These are phyloP conservation scores for Drosophila neutralis DNA, from an alignment of 2,888 invertebrate species.

Conservation along the genomic window DNA sequence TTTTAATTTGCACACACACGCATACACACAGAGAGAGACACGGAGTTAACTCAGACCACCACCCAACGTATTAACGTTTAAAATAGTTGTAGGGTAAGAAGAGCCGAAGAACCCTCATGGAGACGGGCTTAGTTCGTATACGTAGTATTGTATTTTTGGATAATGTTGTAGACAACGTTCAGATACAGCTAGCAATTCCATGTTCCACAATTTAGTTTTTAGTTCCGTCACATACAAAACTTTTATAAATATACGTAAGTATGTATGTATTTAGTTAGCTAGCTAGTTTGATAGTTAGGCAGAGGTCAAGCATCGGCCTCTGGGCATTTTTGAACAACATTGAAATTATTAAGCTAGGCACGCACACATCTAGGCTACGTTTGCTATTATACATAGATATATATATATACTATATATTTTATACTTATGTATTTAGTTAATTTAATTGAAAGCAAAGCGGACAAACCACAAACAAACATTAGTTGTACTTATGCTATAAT, in stretches of 20 bases:
- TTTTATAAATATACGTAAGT: neutral
- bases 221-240: conserved; percentile 27
- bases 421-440: conserved; percentile 46
- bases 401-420: neutral
- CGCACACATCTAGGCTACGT: conserved; percentile 46
- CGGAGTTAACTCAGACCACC: conserved; percentile 60
- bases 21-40: conserved; percentile 20
- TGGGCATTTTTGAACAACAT: conserved; percentile 69
- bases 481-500: conserved; percentile 38
- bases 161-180: conserved; percentile 62
- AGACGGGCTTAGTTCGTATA: conserved; percentile 47
- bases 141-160: conserved; percentile 64
- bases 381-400: conserved; percentile 22
- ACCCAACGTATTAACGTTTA: conserved; percentile 76
- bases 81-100: conserved; percentile 52
- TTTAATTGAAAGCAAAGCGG: conserved; percentile 62
- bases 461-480: conserved; percentile 66
- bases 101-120: conserved; percentile 29
- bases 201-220: conserved; percentile 74
- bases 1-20: conserved; percentile 33
- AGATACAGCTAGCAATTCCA: conserved; percentile 80
- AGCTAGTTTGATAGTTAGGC: conserved; percentile 48
- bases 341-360: conserved; percentile 71
- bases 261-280: conserved; percentile 33
- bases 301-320: conserved; percentile 51